phyloP scores from a whole-genome alignment of 2,113 vertebrate species.

The Platysternon megacephalum region DNA sequence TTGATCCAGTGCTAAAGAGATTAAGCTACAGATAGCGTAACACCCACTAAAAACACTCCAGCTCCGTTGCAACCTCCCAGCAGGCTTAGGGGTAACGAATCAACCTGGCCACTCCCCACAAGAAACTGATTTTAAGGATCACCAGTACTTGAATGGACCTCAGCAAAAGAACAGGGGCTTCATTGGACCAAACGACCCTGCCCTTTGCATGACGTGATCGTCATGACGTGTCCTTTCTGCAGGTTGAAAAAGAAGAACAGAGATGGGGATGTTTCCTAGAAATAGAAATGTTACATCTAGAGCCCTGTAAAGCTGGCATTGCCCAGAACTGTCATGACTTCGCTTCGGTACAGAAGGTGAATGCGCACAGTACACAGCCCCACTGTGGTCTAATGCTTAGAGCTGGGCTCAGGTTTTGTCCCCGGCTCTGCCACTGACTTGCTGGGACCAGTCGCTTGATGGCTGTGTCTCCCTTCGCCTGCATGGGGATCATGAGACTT shows the following conservation, averaged over 20 bases:
- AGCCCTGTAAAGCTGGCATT: not conserved
- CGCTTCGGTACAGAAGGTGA: too few species aligned
- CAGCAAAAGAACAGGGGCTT: not conserved
- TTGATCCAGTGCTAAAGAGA: not conserved
- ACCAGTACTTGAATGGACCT: not conserved
- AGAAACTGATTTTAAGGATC: not conserved
- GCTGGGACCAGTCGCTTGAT: not conserved
- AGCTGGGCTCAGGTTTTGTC: not conserved
- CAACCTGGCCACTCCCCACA: not conserved
- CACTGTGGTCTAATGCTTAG: not conserved
- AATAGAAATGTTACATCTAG: not conserved
- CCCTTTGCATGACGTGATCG: too few species aligned
- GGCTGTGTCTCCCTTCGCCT: not conserved
- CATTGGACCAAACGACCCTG: not conserved
- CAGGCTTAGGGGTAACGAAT: not conserved
- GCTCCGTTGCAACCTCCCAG: not conserved
- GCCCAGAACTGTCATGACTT: not conserved
- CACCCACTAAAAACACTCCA: not conserved
- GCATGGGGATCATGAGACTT: not conserved
- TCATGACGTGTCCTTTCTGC: not conserved
- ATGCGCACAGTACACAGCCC: too few species aligned
- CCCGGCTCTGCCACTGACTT: not conserved
- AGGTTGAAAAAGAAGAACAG: not conserved
- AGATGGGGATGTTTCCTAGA: not conserved
- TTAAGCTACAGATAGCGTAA: fast-evolving